Evolutionary conservation across 2,888 invertebrate species (phyloP).

Genomic region (Ormyrus rosae): DNA sequence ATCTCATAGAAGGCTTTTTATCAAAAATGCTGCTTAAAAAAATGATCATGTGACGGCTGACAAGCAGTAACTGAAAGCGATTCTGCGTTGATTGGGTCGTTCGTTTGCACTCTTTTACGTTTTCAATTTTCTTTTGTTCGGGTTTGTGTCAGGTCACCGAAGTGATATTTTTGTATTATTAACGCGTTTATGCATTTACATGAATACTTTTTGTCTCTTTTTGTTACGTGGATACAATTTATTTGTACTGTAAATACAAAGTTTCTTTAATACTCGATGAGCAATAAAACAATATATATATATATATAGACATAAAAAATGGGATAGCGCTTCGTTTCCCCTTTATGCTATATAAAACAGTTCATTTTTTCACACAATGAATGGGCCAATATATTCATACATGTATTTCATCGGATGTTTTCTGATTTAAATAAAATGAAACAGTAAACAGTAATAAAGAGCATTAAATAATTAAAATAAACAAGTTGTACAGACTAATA

Average conservation of each 20-base stretch:
- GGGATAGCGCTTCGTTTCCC: too few species aligned
- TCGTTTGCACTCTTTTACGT: not conserved
- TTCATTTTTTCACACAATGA: too few species aligned
- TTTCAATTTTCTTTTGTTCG: slow-evolving; percentile 15
- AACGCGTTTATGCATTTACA: not conserved
- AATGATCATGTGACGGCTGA: not conserved
- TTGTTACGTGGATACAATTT: not conserved
- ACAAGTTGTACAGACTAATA: too few species aligned
- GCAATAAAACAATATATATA: too few species aligned
- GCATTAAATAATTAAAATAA: too few species aligned
- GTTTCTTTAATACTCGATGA: not conserved
- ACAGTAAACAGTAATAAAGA: not conserved
- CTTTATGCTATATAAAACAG: too few species aligned
- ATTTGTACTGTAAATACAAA: slow-evolving; percentile 4
- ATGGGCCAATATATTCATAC: not conserved
- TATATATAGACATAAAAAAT: too few species aligned
- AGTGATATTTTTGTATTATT: slow-evolving; percentile 18
- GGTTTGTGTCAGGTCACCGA: not conserved
- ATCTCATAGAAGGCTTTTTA: too few species aligned
- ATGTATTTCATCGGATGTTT: not conserved
- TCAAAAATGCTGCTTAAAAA: not conserved
- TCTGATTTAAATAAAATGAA: not conserved
- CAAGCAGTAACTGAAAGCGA: not conserved
- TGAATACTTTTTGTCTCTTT: not conserved
- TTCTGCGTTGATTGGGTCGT: not conserved